phyloP scores from a whole-genome alignment of 1,140 invertebrate genomes.

The Aleiodes sp. region DNA sequence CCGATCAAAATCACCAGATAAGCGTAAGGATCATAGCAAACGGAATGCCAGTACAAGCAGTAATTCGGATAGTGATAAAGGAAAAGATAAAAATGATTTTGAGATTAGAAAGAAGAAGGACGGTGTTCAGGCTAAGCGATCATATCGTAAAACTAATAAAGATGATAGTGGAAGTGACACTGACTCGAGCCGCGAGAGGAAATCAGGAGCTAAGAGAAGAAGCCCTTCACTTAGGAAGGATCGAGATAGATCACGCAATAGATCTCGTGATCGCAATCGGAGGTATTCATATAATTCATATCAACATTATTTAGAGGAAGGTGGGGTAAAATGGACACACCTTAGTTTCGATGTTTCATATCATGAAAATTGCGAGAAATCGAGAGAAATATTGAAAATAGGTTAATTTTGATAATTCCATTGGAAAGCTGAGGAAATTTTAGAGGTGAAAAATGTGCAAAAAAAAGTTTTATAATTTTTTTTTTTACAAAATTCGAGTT shows the following conservation, averaged over 20 bases:
- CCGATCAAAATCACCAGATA: conserved; percentile 56
- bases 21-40: conserved; percentile 63
- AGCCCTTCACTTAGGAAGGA: conserved; percentile 58
- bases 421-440: no score
- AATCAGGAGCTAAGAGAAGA: conserved; percentile 55
- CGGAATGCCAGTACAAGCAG: conserved; percentile 55
- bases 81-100: conserved; percentile 74
- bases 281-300: no score
- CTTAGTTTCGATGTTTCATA: no score
- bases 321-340: no score
- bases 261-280: conserved; percentile 50
- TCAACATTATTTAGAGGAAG: no score
- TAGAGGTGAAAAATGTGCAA: no score
- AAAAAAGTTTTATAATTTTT: no score
- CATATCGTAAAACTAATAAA: conserved; percentile 85
- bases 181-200: conserved; percentile 64
- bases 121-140: conserved; percentile 82
- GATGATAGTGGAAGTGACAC: conserved; percentile 73
- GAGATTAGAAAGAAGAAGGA: conserved; percentile 80
- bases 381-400: no score
- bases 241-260: conserved; percentile 54
- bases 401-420: no score
- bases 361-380: no score
- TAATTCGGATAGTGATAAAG: conserved; percentile 58
- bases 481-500: no score